Evolutionary conservation across 2,888 invertebrate species (phyloP).

Genomic region (Onthophagus sagittarius): DNA sequence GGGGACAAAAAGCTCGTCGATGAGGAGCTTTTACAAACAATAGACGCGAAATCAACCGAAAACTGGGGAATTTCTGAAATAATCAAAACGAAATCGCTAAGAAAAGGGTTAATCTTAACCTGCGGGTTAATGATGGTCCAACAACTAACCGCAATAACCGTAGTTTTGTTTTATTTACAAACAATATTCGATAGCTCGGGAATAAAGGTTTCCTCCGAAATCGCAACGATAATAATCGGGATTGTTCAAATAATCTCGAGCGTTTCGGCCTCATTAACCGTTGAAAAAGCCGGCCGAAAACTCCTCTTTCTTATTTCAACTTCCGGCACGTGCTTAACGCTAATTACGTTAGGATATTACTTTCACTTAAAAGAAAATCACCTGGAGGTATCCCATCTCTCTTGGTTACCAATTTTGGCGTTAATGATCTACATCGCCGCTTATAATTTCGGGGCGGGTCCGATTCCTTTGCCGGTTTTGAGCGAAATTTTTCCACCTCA

Average conservation of each 20-base stretch:
- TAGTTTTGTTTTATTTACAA: slow-evolving; percentile 74
- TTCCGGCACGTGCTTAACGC: slow-evolving; percentile 60
- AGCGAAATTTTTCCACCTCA: slow-evolving; percentile 75
- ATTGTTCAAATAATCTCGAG: slow-evolving; percentile 70
- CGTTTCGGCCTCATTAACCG: slow-evolving; percentile 67
- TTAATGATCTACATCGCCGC: slow-evolving; percentile 67
- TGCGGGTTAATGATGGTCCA: slow-evolving; percentile 60
- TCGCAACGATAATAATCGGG: slow-evolving; percentile 71
- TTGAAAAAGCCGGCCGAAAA: slow-evolving; percentile 70
- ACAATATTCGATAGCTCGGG: slow-evolving; percentile 66
- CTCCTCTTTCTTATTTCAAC: slow-evolving; percentile 67
- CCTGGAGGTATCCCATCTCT: slow-evolving; percentile 36
- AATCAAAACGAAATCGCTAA: slow-evolving; percentile 61
- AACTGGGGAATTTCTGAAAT: slow-evolving; percentile 48
- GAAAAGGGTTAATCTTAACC: slow-evolving; percentile 70
- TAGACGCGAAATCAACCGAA: slow-evolving; percentile 33
- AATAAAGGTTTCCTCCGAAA: slow-evolving; percentile 56
- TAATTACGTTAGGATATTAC: slow-evolving; percentile 56
- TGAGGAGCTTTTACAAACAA: slow-evolving; percentile 59
- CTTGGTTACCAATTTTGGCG: slow-evolving; percentile 67
- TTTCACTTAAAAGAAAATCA: slow-evolving; percentile 58
- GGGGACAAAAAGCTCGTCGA: slow-evolving; percentile 58
- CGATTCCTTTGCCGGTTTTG: slow-evolving; percentile 74
- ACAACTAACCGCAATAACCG: slow-evolving; percentile 77
- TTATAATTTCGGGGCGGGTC: slow-evolving; percentile 72